Evolutionary conservation across 2,113 vertebrate species (phyloP).

Genomic region (Mionectes macconnelli): DNA sequence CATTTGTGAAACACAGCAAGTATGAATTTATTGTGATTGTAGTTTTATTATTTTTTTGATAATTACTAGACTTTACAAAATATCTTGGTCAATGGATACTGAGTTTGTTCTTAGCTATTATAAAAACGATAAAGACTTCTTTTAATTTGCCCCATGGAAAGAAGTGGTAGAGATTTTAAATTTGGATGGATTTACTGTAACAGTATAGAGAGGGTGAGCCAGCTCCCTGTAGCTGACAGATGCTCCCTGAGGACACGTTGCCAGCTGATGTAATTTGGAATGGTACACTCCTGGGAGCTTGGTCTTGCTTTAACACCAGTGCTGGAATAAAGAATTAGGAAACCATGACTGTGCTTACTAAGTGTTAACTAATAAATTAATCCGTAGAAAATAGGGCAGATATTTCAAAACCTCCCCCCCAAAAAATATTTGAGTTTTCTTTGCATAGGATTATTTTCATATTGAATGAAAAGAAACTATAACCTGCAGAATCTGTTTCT

Average conservation of each 20-base stretch:
- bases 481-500: not conserved
- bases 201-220: not conserved
- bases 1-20: not conserved
- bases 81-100: not conserved
- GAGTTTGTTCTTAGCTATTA: not conserved
- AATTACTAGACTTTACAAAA: not conserved
- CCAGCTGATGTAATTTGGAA: conserved; percentile 14
- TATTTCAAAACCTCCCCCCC: not conserved
- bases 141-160: not conserved
- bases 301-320: not conserved
- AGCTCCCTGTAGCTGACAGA: conserved; percentile 16
- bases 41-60: not conserved
- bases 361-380: not conserved
- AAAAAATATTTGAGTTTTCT: not conserved
- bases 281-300: not conserved
- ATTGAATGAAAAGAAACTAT: not conserved
- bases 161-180: not conserved
- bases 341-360: not conserved
- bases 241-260: conserved; percentile 26
- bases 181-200: not conserved
- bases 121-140: not conserved
- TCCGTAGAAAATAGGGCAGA: not conserved
- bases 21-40: not conserved
- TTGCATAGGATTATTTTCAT: not conserved
- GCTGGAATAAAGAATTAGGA: not conserved